Evolutionary conservation across 2,888 invertebrate genomes (phyloP).

Genomic region (Standfussiana lucernea): DNA sequence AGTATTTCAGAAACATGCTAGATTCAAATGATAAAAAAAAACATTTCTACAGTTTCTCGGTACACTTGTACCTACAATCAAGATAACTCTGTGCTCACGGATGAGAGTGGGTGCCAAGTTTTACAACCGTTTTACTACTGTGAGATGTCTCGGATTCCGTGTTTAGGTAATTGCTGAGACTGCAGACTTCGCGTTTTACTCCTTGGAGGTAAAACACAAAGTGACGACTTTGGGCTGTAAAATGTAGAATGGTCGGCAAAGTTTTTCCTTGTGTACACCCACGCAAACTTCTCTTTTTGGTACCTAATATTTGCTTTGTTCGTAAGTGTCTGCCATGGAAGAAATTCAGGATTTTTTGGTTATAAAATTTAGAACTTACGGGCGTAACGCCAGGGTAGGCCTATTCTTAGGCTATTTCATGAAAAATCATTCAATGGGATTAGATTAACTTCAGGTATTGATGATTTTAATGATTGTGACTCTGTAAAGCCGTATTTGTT

Average conservation of each 20-base stretch:
- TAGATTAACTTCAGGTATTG: neutral
- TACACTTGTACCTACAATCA: conserved; percentile 16
- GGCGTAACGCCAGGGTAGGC: neutral
- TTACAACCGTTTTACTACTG: conserved; percentile 61
- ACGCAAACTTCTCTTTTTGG: neutral
- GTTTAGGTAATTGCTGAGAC: conserved; percentile 34
- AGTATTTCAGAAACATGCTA: neutral
- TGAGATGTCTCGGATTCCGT: conserved; percentile 23
- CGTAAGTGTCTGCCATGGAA: neutral
- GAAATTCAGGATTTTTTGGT: neutral
- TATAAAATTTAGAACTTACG: neutral
- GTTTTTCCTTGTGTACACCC: neutral
- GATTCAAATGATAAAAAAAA: conserved; percentile 18
- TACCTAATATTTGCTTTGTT: neutral
- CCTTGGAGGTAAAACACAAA: conserved; percentile 1
- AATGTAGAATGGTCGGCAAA: neutral
- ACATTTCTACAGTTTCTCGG: conserved; percentile 4
- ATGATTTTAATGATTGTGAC: neutral
- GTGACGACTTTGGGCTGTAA: conserved; percentile 25
- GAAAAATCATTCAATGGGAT: neutral
- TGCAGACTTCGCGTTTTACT: conserved; percentile 14
- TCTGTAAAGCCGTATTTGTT: neutral
- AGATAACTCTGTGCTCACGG: conserved; percentile 20
- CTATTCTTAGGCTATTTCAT: neutral
- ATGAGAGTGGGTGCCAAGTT: conserved; percentile 38